phyloP scores from a whole-genome alignment of 2,797 vertebrate genomes.

The Neosilurus hyrtlii region DNA sequence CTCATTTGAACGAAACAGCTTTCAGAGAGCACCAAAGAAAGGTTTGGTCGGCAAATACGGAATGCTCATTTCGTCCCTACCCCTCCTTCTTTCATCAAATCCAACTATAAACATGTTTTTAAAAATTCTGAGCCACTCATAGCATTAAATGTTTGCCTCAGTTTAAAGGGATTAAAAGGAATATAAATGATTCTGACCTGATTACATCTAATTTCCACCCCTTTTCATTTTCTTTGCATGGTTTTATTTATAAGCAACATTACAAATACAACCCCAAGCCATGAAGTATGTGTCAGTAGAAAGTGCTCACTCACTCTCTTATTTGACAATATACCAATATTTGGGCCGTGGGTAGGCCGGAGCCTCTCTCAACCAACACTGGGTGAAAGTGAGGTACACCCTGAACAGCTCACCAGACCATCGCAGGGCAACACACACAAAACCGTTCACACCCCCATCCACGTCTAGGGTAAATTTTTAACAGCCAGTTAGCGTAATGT shows the following conservation, averaged over 20 bases:
- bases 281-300: not conserved
- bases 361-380: too few species aligned
- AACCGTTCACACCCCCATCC: too few species aligned
- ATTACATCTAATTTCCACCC: constrained; percentile 8
- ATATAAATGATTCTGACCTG: constrained; percentile 7
- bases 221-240: not conserved
- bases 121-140: constrained; percentile 13
- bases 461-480: too few species aligned
- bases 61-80: constrained; percentile 6
- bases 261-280: not conserved
- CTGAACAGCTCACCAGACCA: too few species aligned
- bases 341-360: too few species aligned
- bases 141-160: constrained; percentile 14
- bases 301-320: not conserved
- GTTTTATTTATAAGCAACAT: constrained; percentile 1
- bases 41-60: not conserved
- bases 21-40: constrained; percentile 1
- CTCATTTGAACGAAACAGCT: constrained; percentile 24
- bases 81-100: constrained; percentile 12
- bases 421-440: too few species aligned
- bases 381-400: too few species aligned
- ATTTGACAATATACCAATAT: too few species aligned
- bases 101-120: constrained; percentile 41
- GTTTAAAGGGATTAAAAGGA: constrained; percentile 30
- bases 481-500: too few species aligned